Conservation (phyloP, 2,113 vertebrate genomes). For the Marcusenius ussheri region DNA sequence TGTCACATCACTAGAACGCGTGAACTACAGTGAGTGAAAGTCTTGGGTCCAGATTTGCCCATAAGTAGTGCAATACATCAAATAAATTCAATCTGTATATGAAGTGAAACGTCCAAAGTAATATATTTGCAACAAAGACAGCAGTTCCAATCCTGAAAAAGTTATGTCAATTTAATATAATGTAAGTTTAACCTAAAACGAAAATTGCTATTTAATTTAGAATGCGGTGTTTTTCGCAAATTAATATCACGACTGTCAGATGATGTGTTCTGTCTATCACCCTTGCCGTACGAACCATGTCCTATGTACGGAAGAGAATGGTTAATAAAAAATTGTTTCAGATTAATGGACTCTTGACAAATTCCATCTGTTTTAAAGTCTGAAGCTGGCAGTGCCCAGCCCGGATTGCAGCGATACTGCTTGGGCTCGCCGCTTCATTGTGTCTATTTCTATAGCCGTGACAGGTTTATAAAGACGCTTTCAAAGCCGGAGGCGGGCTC, state of each 20-base stretch:
- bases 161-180: not conserved
- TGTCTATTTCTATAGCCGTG: constrained; percentile 65
- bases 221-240: not conserved
- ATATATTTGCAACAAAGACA: not conserved
- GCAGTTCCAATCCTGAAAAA: not conserved
- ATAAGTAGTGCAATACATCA: not conserved
- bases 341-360: constrained; percentile 71
- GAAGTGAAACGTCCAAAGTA: not conserved
- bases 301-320: not conserved
- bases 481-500: constrained; percentile 73
- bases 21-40: not conserved
- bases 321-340: constrained; percentile 50
- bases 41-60: not conserved
- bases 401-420: constrained; percentile 66
- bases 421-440: constrained; percentile 66
- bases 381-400: constrained; percentile 68
- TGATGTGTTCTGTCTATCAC: not conserved
- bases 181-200: not conserved
- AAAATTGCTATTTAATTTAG: not conserved
- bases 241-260: not conserved
- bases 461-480: constrained; percentile 75
- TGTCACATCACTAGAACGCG: not conserved
- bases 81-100: not conserved
- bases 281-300: not conserved
- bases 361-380: constrained; percentile 65